These are phyloP conservation scores for Cataglyphis cursor DNA, from an alignment of 2,888 invertebrate species.

Conservation along the genomic window DNA sequence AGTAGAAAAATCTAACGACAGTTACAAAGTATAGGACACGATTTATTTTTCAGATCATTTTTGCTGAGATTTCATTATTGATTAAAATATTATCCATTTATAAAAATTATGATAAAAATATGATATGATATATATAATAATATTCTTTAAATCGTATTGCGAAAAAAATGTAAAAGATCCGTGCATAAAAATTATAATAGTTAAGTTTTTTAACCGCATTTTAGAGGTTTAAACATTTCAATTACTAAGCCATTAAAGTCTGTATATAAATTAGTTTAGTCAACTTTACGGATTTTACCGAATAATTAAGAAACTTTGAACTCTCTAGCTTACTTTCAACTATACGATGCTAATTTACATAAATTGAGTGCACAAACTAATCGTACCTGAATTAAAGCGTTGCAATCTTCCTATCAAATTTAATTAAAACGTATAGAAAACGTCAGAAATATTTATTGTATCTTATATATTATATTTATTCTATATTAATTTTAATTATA, in stretches of 20 bases:
- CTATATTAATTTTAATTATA: neutral
- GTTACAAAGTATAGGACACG: slow-evolving; percentile 28
- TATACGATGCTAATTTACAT: slow-evolving; percentile 53
- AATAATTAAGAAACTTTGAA: slow-evolving; percentile 56
- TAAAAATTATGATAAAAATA: slow-evolving; percentile 11
- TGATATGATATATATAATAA: neutral
- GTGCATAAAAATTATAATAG: neutral
- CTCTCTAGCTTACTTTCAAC: slow-evolving; percentile 25
- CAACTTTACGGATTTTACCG: slow-evolving; percentile 49
- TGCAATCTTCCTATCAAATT: slow-evolving; percentile 26
- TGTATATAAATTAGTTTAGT: slow-evolving; percentile 48
- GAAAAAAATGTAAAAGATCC: neutral
- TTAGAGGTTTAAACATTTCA: slow-evolving; percentile 37
- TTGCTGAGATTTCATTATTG: neutral
- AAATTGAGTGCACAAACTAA: slow-evolving; percentile 49
- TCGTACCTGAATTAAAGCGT: slow-evolving; percentile 36
- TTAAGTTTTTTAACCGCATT: neutral
- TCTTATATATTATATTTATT: neutral
- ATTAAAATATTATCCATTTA: slow-evolving; percentile 1
- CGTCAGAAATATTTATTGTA: slow-evolving; percentile 18
- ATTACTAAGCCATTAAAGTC: slow-evolving; percentile 53
- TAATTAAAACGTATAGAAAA: slow-evolving; percentile 37
- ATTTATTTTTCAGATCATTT: neutral
- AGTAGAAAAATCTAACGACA: slow-evolving; percentile 38
- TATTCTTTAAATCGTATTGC: neutral